Conservation (phyloP, 53 echinoderm and acorn worm genomes). For the Arbacia lixula region DNA sequence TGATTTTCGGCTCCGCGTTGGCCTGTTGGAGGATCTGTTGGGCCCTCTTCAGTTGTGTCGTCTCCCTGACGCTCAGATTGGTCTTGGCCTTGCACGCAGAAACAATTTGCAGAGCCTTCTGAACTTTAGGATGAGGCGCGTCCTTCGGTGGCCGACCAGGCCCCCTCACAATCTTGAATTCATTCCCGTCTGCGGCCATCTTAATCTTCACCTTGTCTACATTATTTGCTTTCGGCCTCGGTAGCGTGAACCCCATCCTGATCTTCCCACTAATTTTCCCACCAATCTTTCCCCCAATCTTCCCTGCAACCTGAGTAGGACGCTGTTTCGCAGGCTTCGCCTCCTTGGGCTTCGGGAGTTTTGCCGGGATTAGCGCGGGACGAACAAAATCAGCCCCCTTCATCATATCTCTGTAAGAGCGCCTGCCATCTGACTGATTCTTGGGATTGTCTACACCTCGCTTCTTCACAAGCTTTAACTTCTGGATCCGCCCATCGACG, state of each 20-base stretch:
- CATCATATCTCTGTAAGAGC: constrained; percentile 61
- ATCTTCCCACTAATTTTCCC: constrained; percentile 19
- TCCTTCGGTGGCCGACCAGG: constrained; percentile 36
- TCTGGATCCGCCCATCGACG: constrained; percentile 33
- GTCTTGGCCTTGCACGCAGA: neutral
- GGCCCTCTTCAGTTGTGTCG: constrained; percentile 35
- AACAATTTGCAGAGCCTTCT: neutral
- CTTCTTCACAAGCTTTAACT: constrained; percentile 32
- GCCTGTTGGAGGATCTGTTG: constrained; percentile 32
- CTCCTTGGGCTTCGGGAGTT: neutral
- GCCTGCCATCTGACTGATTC: constrained; percentile 1
- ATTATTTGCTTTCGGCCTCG: neutral
- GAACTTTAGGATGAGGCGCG: neutral
- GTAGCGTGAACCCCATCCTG: constrained; percentile 3
- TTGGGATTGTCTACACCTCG: neutral
- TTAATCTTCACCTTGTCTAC: constrained; percentile 58
- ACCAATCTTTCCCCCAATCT: neutral
- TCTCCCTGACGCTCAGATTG: neutral
- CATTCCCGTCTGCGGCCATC: constrained; percentile 53
- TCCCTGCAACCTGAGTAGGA: too few relatives aligned
- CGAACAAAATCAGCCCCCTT: constrained; percentile 44
- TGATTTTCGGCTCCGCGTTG: neutral
- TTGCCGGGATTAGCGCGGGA: constrained; percentile 13
- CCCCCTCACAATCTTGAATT: constrained; percentile 62
- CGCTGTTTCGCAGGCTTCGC: neutral